Evolutionary conservation across 2,113 vertebrate species (phyloP).

Genomic region (Herpetotheres cachinnans): DNA sequence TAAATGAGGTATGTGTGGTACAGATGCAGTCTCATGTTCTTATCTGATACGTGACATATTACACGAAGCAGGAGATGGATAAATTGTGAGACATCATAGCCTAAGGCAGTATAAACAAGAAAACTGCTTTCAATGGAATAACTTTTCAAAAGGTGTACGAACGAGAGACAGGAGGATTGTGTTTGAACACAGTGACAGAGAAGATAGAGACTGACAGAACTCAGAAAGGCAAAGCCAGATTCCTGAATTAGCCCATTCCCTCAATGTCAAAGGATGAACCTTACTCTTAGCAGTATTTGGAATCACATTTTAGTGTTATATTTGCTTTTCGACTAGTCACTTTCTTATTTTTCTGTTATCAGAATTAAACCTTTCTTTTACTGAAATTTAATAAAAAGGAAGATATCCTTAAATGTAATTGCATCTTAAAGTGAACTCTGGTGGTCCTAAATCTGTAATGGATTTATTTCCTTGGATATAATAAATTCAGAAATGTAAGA

Average conservation of each 20-base stretch:
- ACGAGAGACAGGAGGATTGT: not conserved
- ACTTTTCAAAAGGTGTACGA: not conserved
- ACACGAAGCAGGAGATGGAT: not conserved
- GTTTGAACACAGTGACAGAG: not conserved
- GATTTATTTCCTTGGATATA: not conserved
- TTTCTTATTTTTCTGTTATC: not conserved
- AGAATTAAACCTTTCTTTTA: not conserved
- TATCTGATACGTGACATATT: not conserved
- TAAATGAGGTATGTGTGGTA: not conserved
- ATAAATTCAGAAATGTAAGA: not conserved
- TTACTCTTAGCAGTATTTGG: not conserved
- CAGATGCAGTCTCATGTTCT: not conserved
- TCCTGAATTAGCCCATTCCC: not conserved
- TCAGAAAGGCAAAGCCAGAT: not conserved
- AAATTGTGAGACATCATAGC: not conserved
- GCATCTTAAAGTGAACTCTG: not conserved
- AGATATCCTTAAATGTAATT: not conserved
- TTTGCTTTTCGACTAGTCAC: not conserved
- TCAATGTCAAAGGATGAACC: not conserved
- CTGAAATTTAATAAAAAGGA: not conserved
- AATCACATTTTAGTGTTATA: not conserved
- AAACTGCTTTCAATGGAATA: not conserved
- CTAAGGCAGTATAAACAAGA: not conserved
- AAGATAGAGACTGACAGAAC: not conserved
- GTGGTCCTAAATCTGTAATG: not conserved